These are phyloP conservation scores for Caenorhabditis japonica DNA, from an alignment of 2,888 invertebrate genomes.

Conservation along the genomic window DNA sequence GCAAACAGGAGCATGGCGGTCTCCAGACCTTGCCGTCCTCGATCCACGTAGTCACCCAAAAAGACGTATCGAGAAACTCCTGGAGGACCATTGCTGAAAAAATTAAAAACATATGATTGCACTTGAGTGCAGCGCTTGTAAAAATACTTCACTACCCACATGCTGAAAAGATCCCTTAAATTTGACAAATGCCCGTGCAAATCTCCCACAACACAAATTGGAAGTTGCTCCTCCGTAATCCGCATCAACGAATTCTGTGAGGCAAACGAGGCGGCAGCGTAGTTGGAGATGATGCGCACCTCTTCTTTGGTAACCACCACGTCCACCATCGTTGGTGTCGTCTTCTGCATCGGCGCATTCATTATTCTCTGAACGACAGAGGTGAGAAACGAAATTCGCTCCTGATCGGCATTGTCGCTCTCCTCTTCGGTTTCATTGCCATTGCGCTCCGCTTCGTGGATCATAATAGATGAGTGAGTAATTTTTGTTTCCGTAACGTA, in stretches of 20 bases:
- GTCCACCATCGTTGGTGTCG: conserved; percentile 37
- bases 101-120: neutral
- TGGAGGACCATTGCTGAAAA: conserved; percentile 37
- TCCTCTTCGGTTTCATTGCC: too few relatives aligned
- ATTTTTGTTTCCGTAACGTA: too few relatives aligned
- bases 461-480: conserved; percentile 15
- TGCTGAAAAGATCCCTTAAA: conserved; percentile 60
- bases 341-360: conserved; percentile 35
- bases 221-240: conserved; percentile 51
- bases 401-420: conserved; percentile 30
- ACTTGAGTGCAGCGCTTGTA: conserved; percentile 48
- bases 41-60: conserved; percentile 64
- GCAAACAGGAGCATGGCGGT: conserved; percentile 50
- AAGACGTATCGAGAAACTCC: conserved; percentile 52
- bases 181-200: conserved; percentile 72
- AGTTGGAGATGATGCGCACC: conserved; percentile 56
- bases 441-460: conserved; percentile 30
- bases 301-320: conserved; percentile 58
- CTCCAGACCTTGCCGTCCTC: conserved; percentile 60
- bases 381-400: conserved; percentile 21
- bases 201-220: conserved; percentile 67
- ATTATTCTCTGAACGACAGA: conserved; percentile 27
- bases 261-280: conserved; percentile 58
- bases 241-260: conserved; percentile 57
- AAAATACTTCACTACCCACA: too few relatives aligned